Evolutionary conservation across 1,140 invertebrate genomes (phyloP).

Genomic region (Zelostemma sp.): DNA sequence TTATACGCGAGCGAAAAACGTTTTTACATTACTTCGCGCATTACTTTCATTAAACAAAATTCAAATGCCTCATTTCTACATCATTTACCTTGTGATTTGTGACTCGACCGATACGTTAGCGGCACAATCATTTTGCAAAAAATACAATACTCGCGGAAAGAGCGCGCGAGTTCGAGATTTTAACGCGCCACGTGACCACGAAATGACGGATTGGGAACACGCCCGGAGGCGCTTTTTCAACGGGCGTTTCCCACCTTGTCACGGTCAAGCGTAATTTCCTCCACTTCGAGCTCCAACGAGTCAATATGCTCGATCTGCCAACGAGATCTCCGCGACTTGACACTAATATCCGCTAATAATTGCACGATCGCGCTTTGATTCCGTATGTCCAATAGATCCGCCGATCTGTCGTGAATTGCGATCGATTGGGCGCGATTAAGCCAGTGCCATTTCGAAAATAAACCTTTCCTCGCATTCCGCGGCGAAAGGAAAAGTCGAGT

Average conservation of each 20-base stretch:
- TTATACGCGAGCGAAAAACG: neutral
- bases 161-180: neutral
- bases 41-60: slow-evolving; percentile 9
- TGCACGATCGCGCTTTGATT: slow-evolving; percentile 53
- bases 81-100: slow-evolving; percentile 22
- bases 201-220: slow-evolving; percentile 43
- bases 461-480: slow-evolving; percentile 15
- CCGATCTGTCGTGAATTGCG: slow-evolving; percentile 42
- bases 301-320: slow-evolving; percentile 53
- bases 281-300: slow-evolving; percentile 46
- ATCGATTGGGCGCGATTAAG: slow-evolving; percentile 18
- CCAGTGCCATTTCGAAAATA: neutral
- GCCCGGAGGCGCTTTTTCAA: slow-evolving; percentile 44
- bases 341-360: slow-evolving; percentile 55
- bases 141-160: slow-evolving; percentile 12
- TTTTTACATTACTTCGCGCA: neutral
- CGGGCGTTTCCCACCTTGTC: slow-evolving; percentile 52
- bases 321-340: slow-evolving; percentile 35
- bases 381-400: slow-evolving; percentile 30
- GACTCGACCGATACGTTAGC: neutral
- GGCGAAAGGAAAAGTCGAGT: neutral
- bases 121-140: slow-evolving; percentile 9
- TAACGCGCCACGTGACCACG: slow-evolving; percentile 42
- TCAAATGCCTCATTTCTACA: slow-evolving; percentile 6
- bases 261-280: slow-evolving; percentile 56